These are phyloP conservation scores for Sardina pilchardus DNA, from an alignment of 2,113 vertebrate genomes.

Conservation along the genomic window DNA sequence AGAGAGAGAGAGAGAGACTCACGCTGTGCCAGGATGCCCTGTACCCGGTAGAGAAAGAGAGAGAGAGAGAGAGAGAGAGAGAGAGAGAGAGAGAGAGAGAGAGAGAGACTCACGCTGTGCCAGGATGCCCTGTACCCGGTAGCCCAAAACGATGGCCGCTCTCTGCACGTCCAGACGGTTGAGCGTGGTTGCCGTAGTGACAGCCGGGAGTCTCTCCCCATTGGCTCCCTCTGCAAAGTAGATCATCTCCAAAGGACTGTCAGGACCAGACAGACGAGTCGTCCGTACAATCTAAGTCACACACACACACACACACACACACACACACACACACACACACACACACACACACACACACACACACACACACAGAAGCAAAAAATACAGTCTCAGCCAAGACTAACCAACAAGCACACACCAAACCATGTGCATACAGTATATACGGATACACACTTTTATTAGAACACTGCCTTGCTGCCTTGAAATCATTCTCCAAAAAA, in stretches of 20 bases:
- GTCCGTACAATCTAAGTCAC: constrained; percentile 83
- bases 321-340: constrained; percentile 4
- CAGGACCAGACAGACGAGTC: constrained; percentile 75
- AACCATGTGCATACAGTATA: background rate
- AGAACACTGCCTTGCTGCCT: background rate
- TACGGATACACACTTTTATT: background rate
- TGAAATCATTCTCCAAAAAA: background rate
- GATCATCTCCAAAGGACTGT: constrained; percentile 87
- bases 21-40: constrained; percentile 89
- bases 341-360: constrained; percentile 36
- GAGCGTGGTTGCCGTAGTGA: constrained; percentile 80
- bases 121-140: constrained; percentile 86
- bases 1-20: constrained; percentile 61
- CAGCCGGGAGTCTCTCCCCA: constrained; percentile 82
- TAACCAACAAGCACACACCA: background rate
- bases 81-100: background rate
- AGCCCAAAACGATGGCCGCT: constrained; percentile 94
- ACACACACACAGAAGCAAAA: too few species aligned
- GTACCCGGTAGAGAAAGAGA: constrained; percentile 77
- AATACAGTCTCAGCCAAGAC: background rate
- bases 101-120: constrained; percentile 84
- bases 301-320: constrained; percentile 20
- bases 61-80: background rate
- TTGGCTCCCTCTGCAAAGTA: constrained; percentile 91
- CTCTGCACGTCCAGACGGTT: constrained; percentile 91